Percentiles rank a stretch among this genome's conserved stretches.
Evolutionary conservation across 1,140 invertebrate genomes (phyloP).

Genomic region (Drosophila ercepeae): DNA sequence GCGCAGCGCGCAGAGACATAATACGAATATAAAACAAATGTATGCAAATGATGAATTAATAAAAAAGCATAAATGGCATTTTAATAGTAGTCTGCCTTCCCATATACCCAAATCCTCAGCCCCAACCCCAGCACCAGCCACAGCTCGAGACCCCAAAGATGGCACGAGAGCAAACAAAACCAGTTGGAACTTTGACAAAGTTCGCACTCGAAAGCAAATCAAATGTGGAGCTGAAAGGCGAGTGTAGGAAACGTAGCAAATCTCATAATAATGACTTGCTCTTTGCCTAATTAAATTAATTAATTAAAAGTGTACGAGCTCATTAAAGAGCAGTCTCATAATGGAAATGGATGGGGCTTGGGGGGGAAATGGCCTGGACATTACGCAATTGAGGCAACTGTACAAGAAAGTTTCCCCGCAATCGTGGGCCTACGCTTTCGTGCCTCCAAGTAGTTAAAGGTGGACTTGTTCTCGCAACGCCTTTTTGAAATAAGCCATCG

Average conservation of each 20-base stretch:
- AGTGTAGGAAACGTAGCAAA: slow-evolving; percentile 57
- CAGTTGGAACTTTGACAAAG: slow-evolving; percentile 43
- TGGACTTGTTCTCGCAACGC: slow-evolving; percentile 55
- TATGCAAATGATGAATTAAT: slow-evolving; percentile 75
- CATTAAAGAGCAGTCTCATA: slow-evolving; percentile 52
- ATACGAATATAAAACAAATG: slow-evolving; percentile 56
- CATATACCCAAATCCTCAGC: neutral
- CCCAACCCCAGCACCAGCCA: neutral
- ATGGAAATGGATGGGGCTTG: slow-evolving; percentile 10
- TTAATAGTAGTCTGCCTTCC: slow-evolving; percentile 55
- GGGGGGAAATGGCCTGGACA: slow-evolving; percentile 11
- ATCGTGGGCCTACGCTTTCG: slow-evolving; percentile 16
- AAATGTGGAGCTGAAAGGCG: slow-evolving; percentile 39
- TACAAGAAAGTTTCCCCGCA: slow-evolving; percentile 10
- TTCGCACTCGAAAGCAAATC: slow-evolving; percentile 43
- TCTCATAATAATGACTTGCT: slow-evolving; percentile 62
- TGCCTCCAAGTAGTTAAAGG: neutral
- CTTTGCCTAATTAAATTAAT: slow-evolving; percentile 70
- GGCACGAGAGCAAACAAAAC: slow-evolving; percentile 45
- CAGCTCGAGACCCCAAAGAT: slow-evolving; percentile 24
- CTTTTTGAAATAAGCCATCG: slow-evolving; percentile 48
- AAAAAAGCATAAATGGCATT: slow-evolving; percentile 77
- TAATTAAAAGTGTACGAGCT: slow-evolving; percentile 76
- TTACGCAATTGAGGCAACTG: slow-evolving; percentile 28
- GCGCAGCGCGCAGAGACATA: slow-evolving; percentile 39